A percentile compares a stretch with the other conserved stretches of the same genome.
These are phyloP conservation scores for Anthopleura xanthogrammica DNA, from an alignment of 92 coral and sea anemone genomes.

Conservation along the genomic window DNA sequence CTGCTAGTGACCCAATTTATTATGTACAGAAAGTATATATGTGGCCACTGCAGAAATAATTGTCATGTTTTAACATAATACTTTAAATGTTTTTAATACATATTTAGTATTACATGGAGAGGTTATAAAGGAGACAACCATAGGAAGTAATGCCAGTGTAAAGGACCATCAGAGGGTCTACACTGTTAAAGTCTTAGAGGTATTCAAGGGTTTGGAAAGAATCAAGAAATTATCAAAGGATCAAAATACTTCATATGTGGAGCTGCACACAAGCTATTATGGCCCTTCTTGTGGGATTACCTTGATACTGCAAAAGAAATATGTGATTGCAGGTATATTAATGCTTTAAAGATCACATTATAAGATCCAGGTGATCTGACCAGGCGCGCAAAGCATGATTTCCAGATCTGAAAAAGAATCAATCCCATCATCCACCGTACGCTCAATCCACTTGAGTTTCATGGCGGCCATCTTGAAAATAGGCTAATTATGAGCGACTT, in stretches of 20 bases:
- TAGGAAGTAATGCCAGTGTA: neutral
- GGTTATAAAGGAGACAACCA: neutral
- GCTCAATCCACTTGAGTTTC: no score
- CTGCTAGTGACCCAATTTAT: no score
- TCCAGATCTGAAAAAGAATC: no score
- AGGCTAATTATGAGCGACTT: no score
- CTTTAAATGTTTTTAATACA: neutral
- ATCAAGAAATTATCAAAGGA: neutral
- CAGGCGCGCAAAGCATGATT: no score
- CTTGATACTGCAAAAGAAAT: neutral
- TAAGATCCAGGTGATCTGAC: neutral
- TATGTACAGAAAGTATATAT: no score
- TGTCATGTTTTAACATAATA: no score
- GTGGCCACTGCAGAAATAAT: no score
- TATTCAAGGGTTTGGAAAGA: constrained; percentile 5
- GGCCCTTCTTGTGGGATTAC: constrained; percentile 22
- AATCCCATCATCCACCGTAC: no score
- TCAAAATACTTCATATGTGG: constrained; percentile 10
- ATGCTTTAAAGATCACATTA: neutral
- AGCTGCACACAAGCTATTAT: constrained; percentile 10
- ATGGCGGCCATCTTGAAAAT: no score
- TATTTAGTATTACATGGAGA: neutral
- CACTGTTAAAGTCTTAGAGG: constrained; percentile 16
- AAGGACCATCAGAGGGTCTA: neutral
- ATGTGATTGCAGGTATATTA: constrained; percentile 17